Evolutionary conservation across 1,140 invertebrate genomes (phyloP), one percentile per base, ranked within the genome.

Genomic region (Archivesica marissinica): DNA sequence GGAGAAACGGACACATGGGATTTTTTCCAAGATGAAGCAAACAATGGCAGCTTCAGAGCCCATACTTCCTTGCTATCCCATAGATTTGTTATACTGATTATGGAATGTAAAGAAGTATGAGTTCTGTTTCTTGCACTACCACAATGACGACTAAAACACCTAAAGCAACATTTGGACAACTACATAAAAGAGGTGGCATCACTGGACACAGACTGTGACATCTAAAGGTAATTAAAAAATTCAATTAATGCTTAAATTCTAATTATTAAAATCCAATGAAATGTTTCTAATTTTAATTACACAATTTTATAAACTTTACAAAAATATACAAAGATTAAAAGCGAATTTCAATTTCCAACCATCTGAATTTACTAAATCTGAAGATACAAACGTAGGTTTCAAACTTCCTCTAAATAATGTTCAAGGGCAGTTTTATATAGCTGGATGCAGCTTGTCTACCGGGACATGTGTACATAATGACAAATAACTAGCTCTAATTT

Each of bases 31-130:
- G 33, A 38, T 66, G 68, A 25, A 70, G 66, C 6, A 11, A 33
- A 64, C 33, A 59, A 38, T 75, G 77, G 85, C 85, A 54, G 54
- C 85, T 87, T 87, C 88, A 81, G 66, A 89, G 81, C 96, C 97
- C 97, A 96, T 98, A 96, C 97, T 98, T 98, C 97, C 96, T 97
- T 97, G 97, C 97, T 97, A 97, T 97, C 90, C 97, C 97, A 97
- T 97, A 97, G 96, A 96, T 92, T 88, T 94, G 84, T 87, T 92
- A 95, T 72, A 95, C 35, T 95, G 93, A 95, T 95, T 98, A 98
- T 98, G 97, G 97, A 98, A 98, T 98, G 97, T 98, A 98, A 97
- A 97, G 97, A 98, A 98, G 97, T 98, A 97, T 98, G 82, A 77
- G 75, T 85, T 76, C 41, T 56, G 81, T 84, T 35, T 38, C 79